Conservation (phyloP, 1,140 invertebrate species). For the Drosophila albomicans region DNA sequence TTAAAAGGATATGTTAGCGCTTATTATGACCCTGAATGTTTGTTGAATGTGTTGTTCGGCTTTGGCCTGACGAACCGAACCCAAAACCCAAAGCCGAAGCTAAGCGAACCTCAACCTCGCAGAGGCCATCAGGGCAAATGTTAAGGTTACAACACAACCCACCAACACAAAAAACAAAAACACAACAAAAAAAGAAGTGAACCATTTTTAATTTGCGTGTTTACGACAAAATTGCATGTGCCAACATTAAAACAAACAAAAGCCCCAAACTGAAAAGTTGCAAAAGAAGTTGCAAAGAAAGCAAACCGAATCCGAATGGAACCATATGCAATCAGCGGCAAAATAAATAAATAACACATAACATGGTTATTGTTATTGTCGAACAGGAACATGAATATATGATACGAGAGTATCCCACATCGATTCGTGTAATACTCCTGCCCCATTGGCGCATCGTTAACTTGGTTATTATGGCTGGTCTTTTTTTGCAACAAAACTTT, state of each 20-base stretch:
- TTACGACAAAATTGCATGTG: slow-evolving; percentile 69
- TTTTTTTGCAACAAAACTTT: slow-evolving; percentile 20
- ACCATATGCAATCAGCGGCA: slow-evolving; percentile 13
- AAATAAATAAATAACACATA: slow-evolving; percentile 3
- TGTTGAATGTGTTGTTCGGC: slow-evolving; percentile 17
- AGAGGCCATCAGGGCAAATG: slow-evolving; percentile 52
- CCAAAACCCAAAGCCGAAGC: not conserved
- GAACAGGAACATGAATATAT: not conserved
- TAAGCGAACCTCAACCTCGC: not conserved
- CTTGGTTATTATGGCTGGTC: slow-evolving; percentile 21
- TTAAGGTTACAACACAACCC: slow-evolving; percentile 53
- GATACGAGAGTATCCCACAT: not conserved
- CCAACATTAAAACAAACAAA: slow-evolving; percentile 28
- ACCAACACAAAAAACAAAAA: not conserved
- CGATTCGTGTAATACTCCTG: not conserved
- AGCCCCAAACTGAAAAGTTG: slow-evolving; percentile 10
- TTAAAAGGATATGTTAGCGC: slow-evolving; percentile 41
- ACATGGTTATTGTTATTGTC: slow-evolving; percentile 8
- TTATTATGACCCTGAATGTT: slow-evolving; percentile 51
- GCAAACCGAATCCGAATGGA: not conserved
- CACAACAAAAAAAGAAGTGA: slow-evolving; percentile 12
- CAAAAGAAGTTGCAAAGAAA: slow-evolving; percentile 8
- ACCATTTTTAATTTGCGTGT: slow-evolving; percentile 73
- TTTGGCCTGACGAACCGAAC: not conserved
- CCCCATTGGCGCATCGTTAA: slow-evolving; percentile 31